Percentiles rank a stretch among this genome's conserved stretches.
Conservation (phyloP, 2,888 invertebrate species). For the Orthosia gracilis region DNA sequence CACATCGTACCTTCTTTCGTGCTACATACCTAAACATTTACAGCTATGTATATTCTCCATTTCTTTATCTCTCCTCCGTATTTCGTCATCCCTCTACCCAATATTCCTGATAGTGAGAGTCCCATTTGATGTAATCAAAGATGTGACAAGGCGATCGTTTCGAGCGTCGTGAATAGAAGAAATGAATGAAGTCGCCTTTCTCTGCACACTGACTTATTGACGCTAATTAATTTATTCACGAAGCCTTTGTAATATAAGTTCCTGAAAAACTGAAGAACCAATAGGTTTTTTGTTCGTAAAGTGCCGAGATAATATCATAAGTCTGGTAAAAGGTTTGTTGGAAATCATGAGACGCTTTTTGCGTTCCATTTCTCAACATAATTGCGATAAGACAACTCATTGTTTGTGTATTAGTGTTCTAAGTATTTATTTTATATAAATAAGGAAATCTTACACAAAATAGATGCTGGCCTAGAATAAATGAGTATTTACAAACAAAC, state of each 20-base stretch:
- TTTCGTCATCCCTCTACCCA: conserved; percentile 13
- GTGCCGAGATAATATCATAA: conserved; percentile 17
- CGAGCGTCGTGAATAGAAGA: conserved; percentile 28
- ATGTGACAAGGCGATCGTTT: conserved; percentile 54
- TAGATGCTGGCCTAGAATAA: no score
- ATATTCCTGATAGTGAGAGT: conserved; percentile 51
- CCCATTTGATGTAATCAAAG: conserved; percentile 57
- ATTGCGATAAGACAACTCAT: no score
- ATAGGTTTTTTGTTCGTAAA: conserved; percentile 29
- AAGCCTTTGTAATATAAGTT: conserved; percentile 37
- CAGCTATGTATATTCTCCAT: background rate
- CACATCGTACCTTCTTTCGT: no score
- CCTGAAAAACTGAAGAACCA: conserved; percentile 27
- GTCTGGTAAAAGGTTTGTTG: background rate
- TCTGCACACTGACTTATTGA: conserved; percentile 45
- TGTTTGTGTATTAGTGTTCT: no score
- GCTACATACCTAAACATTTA: background rate
- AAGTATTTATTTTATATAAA: background rate
- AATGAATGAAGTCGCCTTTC: conserved; percentile 47
- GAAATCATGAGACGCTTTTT: conserved; percentile 12
- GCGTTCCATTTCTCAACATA: background rate
- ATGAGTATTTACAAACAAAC: background rate
- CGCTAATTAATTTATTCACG: conserved; percentile 41
- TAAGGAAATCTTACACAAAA: background rate
- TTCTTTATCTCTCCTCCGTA: conserved; percentile 7